These are phyloP conservation scores for Tetramorium bicarinatum DNA, from an alignment of 2,888 invertebrate species.

Conservation along the genomic window DNA sequence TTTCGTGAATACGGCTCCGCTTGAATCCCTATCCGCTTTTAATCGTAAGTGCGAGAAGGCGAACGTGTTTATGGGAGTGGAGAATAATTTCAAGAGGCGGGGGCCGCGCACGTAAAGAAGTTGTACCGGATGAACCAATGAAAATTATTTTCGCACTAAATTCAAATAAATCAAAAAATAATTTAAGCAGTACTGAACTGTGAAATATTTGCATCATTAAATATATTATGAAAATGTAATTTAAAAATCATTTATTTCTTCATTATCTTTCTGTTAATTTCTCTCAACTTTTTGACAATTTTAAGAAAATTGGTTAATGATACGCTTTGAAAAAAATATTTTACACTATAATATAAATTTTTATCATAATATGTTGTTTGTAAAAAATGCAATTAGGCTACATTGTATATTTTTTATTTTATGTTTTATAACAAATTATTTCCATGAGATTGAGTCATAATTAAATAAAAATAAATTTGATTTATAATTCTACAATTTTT, in stretches of 20 bases:
- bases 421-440: not conserved
- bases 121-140: slow-evolving; percentile 7
- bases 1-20: slow-evolving; percentile 57
- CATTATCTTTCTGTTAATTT: not conserved
- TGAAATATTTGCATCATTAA: not conserved
- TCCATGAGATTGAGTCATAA: not conserved
- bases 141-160: slow-evolving; percentile 18
- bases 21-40: slow-evolving; percentile 59
- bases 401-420: not conserved
- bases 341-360: slow-evolving; percentile 5
- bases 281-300: not conserved
- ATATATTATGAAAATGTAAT: slow-evolving; percentile 7
- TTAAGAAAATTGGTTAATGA: not conserved
- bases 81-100: slow-evolving; percentile 60
- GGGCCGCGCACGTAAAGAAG: slow-evolving; percentile 32
- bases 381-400: not conserved
- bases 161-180: not conserved
- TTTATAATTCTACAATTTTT: not conserved
- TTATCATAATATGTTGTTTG: not conserved
- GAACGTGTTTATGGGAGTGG: slow-evolving; percentile 57
- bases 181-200: not conserved
- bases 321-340: not conserved
- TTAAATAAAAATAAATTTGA: not conserved
- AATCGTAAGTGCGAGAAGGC: slow-evolving; percentile 60
- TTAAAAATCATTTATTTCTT: not conserved